These are phyloP conservation scores for Archips xylosteana DNA, from an alignment of 2,888 invertebrate species.

Conservation along the genomic window DNA sequence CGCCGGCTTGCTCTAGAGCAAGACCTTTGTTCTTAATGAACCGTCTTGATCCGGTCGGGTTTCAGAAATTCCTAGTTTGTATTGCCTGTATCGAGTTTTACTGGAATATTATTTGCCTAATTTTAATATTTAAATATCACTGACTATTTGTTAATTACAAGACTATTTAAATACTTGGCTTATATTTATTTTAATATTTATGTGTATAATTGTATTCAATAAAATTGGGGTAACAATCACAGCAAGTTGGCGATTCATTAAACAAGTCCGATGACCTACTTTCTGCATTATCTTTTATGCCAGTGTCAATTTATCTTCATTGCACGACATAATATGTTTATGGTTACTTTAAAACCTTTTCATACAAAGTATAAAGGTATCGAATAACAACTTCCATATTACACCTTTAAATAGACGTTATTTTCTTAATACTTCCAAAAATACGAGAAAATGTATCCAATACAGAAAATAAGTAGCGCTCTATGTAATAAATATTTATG, in stretches of 20 bases:
- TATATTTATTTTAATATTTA: neutral
- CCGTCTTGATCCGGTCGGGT: conserved; percentile 21
- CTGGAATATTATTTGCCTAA: neutral
- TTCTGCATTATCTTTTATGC: neutral
- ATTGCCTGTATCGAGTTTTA: conserved; percentile 10
- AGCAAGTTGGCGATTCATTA: too few relatives aligned
- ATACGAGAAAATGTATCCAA: conserved; percentile 24
- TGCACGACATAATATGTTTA: too few relatives aligned
- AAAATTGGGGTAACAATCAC: too few relatives aligned
- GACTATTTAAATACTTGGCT: neutral
- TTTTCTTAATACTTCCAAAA: conserved; percentile 17
- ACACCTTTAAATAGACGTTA: conserved; percentile 14
- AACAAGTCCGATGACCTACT: too few relatives aligned
- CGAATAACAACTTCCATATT: neutral
- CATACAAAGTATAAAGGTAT: neutral
- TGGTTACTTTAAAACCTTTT: neutral
- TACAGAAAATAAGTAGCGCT: conserved; percentile 35
- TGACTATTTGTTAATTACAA: neutral
- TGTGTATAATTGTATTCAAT: too few relatives aligned
- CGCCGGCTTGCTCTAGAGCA: conserved; percentile 14
- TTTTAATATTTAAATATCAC: neutral
- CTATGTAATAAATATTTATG: conserved; percentile 37
- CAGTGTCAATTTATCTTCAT: too few relatives aligned
- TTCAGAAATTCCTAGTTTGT: conserved; percentile 11
- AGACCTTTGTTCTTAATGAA: conserved; percentile 40